These are phyloP conservation scores for Pristionchus maxplancki DNA, from an alignment of 2,888 invertebrate genomes.

Conservation along the genomic window DNA sequence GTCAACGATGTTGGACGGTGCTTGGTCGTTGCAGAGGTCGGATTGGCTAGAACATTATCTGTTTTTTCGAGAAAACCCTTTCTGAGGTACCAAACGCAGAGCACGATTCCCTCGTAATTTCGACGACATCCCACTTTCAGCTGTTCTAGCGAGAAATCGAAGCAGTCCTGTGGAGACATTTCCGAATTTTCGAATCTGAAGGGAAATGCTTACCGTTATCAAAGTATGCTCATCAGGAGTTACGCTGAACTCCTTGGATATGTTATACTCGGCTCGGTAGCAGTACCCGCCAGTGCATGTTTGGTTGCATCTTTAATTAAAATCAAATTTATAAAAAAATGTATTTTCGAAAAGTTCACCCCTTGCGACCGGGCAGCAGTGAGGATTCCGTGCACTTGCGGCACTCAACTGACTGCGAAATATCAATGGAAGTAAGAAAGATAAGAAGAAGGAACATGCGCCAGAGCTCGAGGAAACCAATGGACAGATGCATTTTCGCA, in stretches of 20 bases:
- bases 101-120: not conserved
- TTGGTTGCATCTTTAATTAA: too few species aligned
- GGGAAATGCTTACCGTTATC: not conserved
- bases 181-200: too few species aligned
- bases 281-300: not conserved
- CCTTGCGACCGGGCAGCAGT: not conserved
- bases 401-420: not conserved
- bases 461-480: not conserved
- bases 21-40: not conserved
- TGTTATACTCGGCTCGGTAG: not conserved
- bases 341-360: not conserved
- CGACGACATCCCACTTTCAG: not conserved
- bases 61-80: too few species aligned
- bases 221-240: not conserved
- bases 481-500: not conserved
- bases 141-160: not conserved
- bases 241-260: not conserved
- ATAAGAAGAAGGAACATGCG: not conserved
- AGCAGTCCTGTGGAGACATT: not conserved
- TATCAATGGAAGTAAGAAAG: not conserved
- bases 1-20: not conserved
- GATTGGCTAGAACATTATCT: not conserved
- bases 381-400: not conserved
- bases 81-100: not conserved
- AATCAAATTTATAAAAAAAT: not conserved